These are phyloP conservation scores for Hybos culiciformis DNA, from an alignment of 2,888 invertebrate genomes.

Conservation along the genomic window DNA sequence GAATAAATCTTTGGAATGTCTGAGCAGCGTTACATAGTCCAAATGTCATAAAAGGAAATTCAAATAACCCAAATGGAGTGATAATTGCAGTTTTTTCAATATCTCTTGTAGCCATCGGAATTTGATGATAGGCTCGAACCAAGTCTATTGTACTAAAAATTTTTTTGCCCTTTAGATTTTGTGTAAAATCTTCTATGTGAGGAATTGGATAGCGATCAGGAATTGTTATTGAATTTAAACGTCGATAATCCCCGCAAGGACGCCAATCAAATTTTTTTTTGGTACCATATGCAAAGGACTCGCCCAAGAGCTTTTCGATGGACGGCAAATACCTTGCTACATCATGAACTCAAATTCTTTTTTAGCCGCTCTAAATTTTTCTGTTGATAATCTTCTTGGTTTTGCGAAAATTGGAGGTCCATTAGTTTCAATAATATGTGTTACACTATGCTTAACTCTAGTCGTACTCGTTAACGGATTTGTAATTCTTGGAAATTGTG, in stretches of 20 bases:
- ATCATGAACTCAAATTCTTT: not conserved
- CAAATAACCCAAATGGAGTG: conserved; percentile 26
- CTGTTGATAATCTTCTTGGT: not conserved
- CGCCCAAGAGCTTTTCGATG: not conserved
- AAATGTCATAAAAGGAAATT: conserved; percentile 23
- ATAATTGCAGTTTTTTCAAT: conserved; percentile 29
- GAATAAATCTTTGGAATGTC: conserved; percentile 25
- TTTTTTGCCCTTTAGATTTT: conserved; percentile 14
- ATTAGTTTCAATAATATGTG: not conserved
- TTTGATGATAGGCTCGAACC: conserved; percentile 24
- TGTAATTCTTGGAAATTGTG: not conserved
- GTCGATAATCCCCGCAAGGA: not conserved
- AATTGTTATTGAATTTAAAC: conserved; percentile 14
- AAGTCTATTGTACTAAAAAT: conserved; percentile 24
- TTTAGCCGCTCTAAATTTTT: not conserved
- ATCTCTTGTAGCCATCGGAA: conserved; percentile 23
- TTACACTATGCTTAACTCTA: not conserved
- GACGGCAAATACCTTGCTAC: not conserved
- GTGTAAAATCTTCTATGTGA: conserved; percentile 21
- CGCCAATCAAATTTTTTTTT: not conserved
- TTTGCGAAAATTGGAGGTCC: not conserved
- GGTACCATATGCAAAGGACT: not conserved
- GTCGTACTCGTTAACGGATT: not conserved
- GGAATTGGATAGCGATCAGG: conserved; percentile 26
- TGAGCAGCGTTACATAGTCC: conserved; percentile 25